Evolutionary conservation across 2,888 invertebrate species (phyloP).

Genomic region (Apodemia duryi): DNA sequence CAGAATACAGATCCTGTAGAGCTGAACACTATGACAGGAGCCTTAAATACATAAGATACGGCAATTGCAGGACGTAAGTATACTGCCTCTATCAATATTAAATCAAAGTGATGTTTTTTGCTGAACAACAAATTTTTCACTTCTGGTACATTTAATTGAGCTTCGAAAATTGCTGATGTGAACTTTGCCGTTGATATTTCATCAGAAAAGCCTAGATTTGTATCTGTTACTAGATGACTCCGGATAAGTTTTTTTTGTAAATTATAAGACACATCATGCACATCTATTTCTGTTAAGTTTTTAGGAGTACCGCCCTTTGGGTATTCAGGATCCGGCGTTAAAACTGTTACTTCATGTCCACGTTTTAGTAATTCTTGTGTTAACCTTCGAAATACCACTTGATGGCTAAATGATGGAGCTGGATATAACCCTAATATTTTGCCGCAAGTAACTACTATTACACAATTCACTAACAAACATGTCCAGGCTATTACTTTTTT

Average conservation of each 20-base stretch:
- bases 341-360: conserved; percentile 52
- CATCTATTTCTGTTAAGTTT: conserved; percentile 50
- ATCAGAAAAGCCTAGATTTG: conserved; percentile 6
- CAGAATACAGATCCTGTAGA: conserved; percentile 26
- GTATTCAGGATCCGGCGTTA: conserved; percentile 47
- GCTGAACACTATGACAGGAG: conserved; percentile 34
- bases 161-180: conserved; percentile 18
- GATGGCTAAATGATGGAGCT: conserved; percentile 45
- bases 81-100: conserved; percentile 33
- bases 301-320: conserved; percentile 28
- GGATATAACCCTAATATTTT: conserved; percentile 41
- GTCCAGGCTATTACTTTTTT: neutral
- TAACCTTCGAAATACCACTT: conserved; percentile 45
- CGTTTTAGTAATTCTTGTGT: conserved; percentile 44
- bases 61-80: conserved; percentile 26
- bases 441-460: conserved; percentile 25
- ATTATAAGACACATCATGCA: conserved; percentile 40
- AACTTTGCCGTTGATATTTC: neutral
- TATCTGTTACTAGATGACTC: conserved; percentile 17
- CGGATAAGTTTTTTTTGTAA: conserved; percentile 23
- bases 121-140: conserved; percentile 35
- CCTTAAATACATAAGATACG: conserved; percentile 31
- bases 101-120: conserved; percentile 32
- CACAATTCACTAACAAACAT: neutral
- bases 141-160: conserved; percentile 33